Conservation (phyloP, 2,797 vertebrate species). For the Chrysocyon brachyurus region DNA sequence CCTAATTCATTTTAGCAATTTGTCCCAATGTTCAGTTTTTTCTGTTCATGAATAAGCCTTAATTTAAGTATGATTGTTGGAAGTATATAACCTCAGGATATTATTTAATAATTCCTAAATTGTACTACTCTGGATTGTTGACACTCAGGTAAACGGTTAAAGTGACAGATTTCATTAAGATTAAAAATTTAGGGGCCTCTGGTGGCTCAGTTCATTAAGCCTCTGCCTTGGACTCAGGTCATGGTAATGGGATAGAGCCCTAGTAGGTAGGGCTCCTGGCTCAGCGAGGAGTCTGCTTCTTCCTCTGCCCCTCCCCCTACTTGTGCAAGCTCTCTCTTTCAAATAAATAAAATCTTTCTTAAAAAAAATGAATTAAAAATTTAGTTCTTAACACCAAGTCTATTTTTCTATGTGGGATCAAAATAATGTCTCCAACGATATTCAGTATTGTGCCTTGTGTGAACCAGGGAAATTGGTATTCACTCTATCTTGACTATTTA, state of each 20-base stretch:
- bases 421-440: conserved; percentile 12
- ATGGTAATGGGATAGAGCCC: not conserved
- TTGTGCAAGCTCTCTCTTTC: not conserved
- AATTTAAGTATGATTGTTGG: not conserved
- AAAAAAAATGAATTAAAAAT: conserved; percentile 5
- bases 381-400: not conserved
- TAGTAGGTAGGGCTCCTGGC: not conserved
- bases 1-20: conserved; percentile 30
- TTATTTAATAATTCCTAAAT: not conserved
- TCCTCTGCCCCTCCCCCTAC: not conserved
- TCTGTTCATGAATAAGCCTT: not conserved
- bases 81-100: not conserved
- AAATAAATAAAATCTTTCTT: not conserved
- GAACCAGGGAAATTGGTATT: not conserved
- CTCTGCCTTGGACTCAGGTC: not conserved
- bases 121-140: not conserved
- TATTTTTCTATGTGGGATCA: conserved; percentile 28
- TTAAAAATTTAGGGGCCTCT: not conserved
- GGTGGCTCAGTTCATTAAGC: not conserved
- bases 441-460: not conserved
- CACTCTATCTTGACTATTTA: not conserved
- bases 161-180: not conserved
- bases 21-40: conserved; percentile 28
- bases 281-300: not conserved
- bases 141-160: not conserved